These are phyloP conservation scores for Salminus brasiliensis DNA, from an alignment of 2,113 vertebrate genomes.

Conservation along the genomic window DNA sequence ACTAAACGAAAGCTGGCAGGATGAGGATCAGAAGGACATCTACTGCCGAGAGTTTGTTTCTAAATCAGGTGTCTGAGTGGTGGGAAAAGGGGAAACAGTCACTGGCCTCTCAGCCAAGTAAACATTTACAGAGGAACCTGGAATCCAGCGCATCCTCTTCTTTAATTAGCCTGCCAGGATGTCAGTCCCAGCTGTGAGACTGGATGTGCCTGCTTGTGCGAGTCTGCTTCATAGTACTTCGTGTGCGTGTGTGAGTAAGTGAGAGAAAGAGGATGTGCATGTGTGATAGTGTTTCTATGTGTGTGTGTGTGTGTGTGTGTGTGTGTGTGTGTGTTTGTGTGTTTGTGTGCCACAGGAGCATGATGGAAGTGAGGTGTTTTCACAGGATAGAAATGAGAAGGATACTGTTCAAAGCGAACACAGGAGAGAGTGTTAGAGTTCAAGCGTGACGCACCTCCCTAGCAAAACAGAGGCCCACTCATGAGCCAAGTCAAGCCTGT, in stretches of 20 bases:
- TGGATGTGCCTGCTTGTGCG: constrained; percentile 7
- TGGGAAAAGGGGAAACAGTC: constrained; percentile 67
- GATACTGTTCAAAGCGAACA: constrained; percentile 26
- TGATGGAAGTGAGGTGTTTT: constrained; percentile 36
- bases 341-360: constrained; percentile 4
- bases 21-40: background rate
- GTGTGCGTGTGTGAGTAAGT: background rate
- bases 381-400: constrained; percentile 45
- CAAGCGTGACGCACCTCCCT: constrained; percentile 2
- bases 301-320: constrained; percentile 38
- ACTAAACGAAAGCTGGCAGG: constrained; percentile 12
- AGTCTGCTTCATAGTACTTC: no score
- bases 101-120: constrained; percentile 57
- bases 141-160: constrained; percentile 46
- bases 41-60: constrained; percentile 53
- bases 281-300: background rate
- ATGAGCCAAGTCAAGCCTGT: background rate
- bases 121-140: constrained; percentile 62
- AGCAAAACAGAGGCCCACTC: constrained; percentile 17
- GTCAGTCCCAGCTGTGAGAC: constrained; percentile 56
- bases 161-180: constrained; percentile 53
- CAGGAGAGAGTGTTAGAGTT: constrained; percentile 29
- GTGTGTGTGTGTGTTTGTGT: constrained; percentile 9
- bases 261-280: constrained; percentile 21
- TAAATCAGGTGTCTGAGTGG: constrained; percentile 57